A percentile compares a stretch with the other conserved stretches of the same genome.
phyloP scores from a whole-genome alignment of 2,888 invertebrate species.

The Exephanes ischioxanthus region DNA sequence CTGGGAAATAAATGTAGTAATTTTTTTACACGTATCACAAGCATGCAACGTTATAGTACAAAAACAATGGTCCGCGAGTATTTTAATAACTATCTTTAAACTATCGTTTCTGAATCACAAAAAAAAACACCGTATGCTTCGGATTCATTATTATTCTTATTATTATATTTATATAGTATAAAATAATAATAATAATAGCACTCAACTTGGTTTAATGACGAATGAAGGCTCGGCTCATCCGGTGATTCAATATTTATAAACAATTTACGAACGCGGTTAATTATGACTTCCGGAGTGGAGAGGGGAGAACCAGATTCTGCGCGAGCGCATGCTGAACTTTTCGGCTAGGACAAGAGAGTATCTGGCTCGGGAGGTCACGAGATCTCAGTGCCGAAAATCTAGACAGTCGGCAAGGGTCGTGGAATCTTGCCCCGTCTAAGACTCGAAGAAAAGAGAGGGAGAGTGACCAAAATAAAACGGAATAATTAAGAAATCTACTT shows the following conservation, averaged over 20 bases:
- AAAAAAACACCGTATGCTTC: too few relatives aligned
- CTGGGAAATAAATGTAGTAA: background rate
- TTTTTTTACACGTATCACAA: background rate
- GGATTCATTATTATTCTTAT: too few relatives aligned
- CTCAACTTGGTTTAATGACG: background rate
- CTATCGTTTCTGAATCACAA: too few relatives aligned
- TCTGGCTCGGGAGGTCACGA: conserved; percentile 1
- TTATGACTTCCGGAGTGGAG: background rate
- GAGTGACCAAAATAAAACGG: background rate
- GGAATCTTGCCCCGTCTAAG: background rate
- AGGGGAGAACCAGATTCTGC: conserved; percentile 1
- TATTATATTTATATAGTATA: too few relatives aligned
- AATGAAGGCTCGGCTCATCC: background rate
- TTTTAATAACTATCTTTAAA: too few relatives aligned
- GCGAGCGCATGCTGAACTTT: conserved; percentile 16
- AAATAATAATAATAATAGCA: background rate
- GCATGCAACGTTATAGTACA: background rate
- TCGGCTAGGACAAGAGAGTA: conserved; percentile 2
- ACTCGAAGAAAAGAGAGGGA: background rate
- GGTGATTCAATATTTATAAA: background rate
- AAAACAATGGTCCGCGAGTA: background rate
- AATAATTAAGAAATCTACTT: background rate
- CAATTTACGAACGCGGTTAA: background rate
- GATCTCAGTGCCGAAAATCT: background rate
- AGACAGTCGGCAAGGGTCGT: background rate